Evolutionary conservation across 2,113 vertebrate genomes (phyloP), one percentile per base, ranked within the genome.

Genomic region (Bubo scandiacus): DNA sequence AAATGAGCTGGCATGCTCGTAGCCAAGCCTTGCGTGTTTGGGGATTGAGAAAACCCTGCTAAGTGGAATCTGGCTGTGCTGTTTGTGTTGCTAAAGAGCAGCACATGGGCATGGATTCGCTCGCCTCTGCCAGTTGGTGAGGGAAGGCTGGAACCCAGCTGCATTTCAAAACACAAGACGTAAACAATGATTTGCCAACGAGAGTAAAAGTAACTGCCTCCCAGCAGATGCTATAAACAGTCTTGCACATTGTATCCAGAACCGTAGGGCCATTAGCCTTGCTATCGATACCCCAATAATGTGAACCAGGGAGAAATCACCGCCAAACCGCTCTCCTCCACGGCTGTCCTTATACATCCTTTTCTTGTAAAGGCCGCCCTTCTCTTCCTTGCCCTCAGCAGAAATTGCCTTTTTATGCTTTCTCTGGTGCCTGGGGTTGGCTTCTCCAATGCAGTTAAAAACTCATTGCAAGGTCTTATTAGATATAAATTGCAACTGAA

Each of bases 11-110:
- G 52, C 1, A 1, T 0, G 18, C 65, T 81, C 1, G 0, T 79
- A 54, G 81, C 73, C 92, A 82, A 96, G 88, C 66, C 43, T 82
- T 77, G 85, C 54, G 0, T 94, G 95, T 77, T 42, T 95, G 90
- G 58, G 80, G 70, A 85, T 52, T 82, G 91, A 96, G 92, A 52
- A 96, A 96, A 93, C 26, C 78, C 94, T 13, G 11, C 92, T 93
- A 14, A 92, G 79, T 43, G 82, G 90, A 54, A 68, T 92, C 94
- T 96, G 94, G 81, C 95, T 88, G 92, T 49, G 95, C 92, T 95
- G 91, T 95, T 91, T 89, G 87, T 77, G 73, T 95, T 96, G 94
- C 95, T 94, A 91, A 96, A 94, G 94, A 96, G 91, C 91, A 96
- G 94, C 90, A 92, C 84, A 85, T 84, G 91, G 92, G 91, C 96